phyloP scores from a whole-genome alignment of 2,113 vertebrate genomes.

The Heptranchias perlo region DNA sequence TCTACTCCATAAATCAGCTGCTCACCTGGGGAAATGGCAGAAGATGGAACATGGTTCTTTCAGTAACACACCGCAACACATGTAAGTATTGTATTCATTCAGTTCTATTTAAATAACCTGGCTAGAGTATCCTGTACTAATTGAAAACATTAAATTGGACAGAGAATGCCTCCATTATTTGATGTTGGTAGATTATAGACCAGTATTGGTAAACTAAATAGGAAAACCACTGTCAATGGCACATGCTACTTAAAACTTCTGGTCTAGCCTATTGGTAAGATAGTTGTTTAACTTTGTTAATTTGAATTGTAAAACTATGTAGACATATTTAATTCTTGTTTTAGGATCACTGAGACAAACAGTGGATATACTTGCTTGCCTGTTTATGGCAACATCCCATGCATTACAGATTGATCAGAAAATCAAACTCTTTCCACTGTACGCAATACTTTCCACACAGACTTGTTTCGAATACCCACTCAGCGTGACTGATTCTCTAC shows the following conservation, averaged over 20 bases:
- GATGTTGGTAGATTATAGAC: not conserved
- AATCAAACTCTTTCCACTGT: not conserved
- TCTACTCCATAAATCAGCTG: slow-evolving; percentile 86
- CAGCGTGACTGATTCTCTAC: not conserved
- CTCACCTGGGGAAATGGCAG: slow-evolving; percentile 96
- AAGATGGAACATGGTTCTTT: slow-evolving; percentile 91
- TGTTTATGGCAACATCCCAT: not conserved
- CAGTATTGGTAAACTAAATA: not conserved
- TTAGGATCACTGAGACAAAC: not conserved
- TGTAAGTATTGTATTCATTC: slow-evolving; percentile 72
- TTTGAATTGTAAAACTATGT: not conserved
- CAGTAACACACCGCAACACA: slow-evolving; percentile 92
- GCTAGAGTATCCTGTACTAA: slow-evolving; percentile 72
- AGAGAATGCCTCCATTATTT: not conserved
- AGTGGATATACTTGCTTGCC: not conserved
- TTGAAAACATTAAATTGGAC: not conserved
- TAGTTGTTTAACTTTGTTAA: no score
- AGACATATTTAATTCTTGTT: not conserved
- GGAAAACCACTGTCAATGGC: not conserved
- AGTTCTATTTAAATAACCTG: slow-evolving; percentile 93
- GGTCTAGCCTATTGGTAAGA: not conserved
- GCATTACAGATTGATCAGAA: not conserved
- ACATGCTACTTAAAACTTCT: not conserved
- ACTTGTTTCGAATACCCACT: not conserved
- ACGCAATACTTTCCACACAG: not conserved